Evolutionary conservation across 2,888 invertebrate genomes (phyloP).

Genomic region (Cecidostiba fungosa): DNA sequence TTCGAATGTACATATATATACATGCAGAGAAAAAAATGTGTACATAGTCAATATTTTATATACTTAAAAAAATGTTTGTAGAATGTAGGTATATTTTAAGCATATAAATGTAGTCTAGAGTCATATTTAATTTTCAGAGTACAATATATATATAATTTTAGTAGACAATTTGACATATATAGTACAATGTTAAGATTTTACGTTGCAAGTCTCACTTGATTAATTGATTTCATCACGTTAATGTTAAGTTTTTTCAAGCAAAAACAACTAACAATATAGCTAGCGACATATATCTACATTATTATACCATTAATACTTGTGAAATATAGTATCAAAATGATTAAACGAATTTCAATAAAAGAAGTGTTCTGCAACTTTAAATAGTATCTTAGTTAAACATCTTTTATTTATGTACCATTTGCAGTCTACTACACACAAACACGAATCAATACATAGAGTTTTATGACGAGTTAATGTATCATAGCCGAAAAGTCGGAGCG

Average conservation of each 20-base stretch:
- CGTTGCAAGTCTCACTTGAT: constrained; percentile 45
- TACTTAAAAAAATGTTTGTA: constrained; percentile 41
- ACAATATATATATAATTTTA: constrained; percentile 1
- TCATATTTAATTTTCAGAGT: constrained; percentile 25
- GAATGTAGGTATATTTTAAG: neutral
- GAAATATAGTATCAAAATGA: constrained; percentile 10
- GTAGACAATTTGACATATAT: constrained; percentile 48
- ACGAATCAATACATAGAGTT: neutral
- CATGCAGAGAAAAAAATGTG: neutral
- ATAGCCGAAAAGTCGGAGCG: too few relatives aligned
- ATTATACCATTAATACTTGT: constrained; percentile 28
- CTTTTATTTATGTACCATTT: neutral
- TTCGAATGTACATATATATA: constrained; percentile 20
- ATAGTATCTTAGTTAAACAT: neutral
- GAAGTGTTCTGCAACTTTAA: neutral
- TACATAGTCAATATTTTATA: constrained; percentile 59
- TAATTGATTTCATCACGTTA: constrained; percentile 27
- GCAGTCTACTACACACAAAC: neutral
- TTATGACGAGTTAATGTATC: too few relatives aligned
- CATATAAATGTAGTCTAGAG: constrained; percentile 34
- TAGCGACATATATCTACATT: too few relatives aligned
- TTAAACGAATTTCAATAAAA: constrained; percentile 39
- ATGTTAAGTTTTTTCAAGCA: constrained; percentile 32
- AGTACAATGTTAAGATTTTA: constrained; percentile 47
- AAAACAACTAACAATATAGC: constrained; percentile 23